Evolutionary conservation across 2,113 vertebrate genomes (phyloP), one percentile per base, ranked within the genome.

Genomic region (Cisticola juncidis): DNA sequence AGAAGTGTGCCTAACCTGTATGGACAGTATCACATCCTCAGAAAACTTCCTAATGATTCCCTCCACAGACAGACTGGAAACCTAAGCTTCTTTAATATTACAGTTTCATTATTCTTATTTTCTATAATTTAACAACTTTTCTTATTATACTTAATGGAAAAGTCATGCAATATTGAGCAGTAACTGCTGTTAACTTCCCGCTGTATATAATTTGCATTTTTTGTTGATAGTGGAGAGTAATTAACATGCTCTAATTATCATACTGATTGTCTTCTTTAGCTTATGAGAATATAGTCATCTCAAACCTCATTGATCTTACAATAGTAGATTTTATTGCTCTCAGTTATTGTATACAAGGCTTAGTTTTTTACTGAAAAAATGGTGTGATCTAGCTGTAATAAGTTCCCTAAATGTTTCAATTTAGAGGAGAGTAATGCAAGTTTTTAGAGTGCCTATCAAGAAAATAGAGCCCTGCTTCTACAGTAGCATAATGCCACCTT

Each of bases 111-210:
- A 98, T 97, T 98, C 97, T 97, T 92, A 97, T 98, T 98, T 98
- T 98, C 97, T 97, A 97, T 98, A 98, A 98, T 98, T 98, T 98
- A 98, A 98, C 98, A 98, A 97, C 96, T 98, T 97, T 90, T 98
- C 95, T 92, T 98, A 98, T 98, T 98, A 97, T 97, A 97, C 96
- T 98, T 99, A 98, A 98, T 98, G 96, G 97, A 98, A 97, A 98
- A 98, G 98, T 98, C 98, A 98, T 98, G 98, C 98, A 98, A 98
- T 98, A 98, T 98, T 98, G 98, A 98, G 90, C 97, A 98, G 97
- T 98, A 98, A 98, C 97, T 98, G 97, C 97, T 98, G 95, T 97
- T 98, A 98, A 98, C 98, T 98, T 98, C 97, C 98, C 97, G 93
- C 95, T 97, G 96, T 98, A 98, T 98, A 97, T 97, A 94, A 98